These are phyloP conservation scores for Sebastes oblongus DNA, from an alignment of 2,797 vertebrate species.

Conservation along the genomic window DNA sequence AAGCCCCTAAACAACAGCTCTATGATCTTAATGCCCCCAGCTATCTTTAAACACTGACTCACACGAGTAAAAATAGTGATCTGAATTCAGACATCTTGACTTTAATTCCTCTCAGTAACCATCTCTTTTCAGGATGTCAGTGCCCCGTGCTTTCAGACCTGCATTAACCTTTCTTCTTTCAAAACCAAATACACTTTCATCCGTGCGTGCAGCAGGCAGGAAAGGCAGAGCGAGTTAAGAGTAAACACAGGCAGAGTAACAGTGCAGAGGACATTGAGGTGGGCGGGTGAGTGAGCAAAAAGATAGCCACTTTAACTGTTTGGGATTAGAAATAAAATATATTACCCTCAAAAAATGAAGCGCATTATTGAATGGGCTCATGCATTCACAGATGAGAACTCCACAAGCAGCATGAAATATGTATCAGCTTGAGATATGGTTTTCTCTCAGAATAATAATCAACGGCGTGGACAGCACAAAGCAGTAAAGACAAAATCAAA, in stretches of 20 bases:
- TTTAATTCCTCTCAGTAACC: background rate
- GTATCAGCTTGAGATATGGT: slow-evolving; percentile 65
- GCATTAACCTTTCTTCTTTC: slow-evolving; percentile 41
- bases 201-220: background rate
- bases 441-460: slow-evolving; percentile 72
- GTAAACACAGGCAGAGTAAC: slow-evolving; percentile 12
- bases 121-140: background rate
- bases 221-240: background rate
- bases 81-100: slow-evolving; percentile 19
- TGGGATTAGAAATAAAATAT: slow-evolving; percentile 63
- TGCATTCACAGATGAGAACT: slow-evolving; percentile 69
- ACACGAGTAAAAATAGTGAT: slow-evolving; percentile 1
- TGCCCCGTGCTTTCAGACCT: slow-evolving; percentile 11
- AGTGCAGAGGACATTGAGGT: slow-evolving; percentile 21
- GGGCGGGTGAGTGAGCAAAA: slow-evolving; percentile 6
- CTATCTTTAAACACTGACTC: background rate
- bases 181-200: slow-evolving; percentile 25
- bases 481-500: slow-evolving; percentile 64
- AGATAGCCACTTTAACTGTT: slow-evolving; percentile 56
- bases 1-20: background rate
- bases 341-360: slow-evolving; percentile 52
- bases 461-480: slow-evolving; percentile 45
- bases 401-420: slow-evolving; percentile 70
- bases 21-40: background rate
- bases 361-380: slow-evolving; percentile 63